Conservation (phyloP, 2,113 vertebrate genomes). For the Cochlearius cochlearius region DNA sequence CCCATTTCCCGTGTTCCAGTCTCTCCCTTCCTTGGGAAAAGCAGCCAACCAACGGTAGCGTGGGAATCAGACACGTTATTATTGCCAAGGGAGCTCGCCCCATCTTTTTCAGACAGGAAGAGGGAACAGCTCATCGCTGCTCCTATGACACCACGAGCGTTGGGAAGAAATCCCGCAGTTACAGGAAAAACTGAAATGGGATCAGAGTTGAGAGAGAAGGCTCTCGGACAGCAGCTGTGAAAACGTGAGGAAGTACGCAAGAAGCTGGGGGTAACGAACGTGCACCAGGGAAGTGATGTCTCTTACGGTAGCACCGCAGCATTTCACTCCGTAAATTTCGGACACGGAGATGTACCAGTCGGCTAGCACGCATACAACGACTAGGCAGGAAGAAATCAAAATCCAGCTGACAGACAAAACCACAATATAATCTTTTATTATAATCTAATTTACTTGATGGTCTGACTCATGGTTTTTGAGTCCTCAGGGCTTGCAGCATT, state of each 20-base stretch:
- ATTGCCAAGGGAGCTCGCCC: background rate
- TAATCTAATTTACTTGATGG: slow-evolving; percentile 1
- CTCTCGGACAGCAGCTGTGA: background rate
- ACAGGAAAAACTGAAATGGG: background rate
- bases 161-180: background rate
- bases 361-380: background rate
- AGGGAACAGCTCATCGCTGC: background rate
- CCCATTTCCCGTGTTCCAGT: background rate
- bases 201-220: background rate
- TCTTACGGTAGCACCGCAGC: background rate
- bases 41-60: background rate
- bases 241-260: background rate
- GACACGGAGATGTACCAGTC: background rate
- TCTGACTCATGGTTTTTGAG: slow-evolving; percentile 5
- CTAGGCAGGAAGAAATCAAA: background rate
- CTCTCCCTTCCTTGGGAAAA: background rate
- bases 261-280: background rate
- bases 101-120: background rate
- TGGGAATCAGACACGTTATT: background rate
- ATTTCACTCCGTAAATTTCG: background rate
- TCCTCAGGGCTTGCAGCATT: background rate
- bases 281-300: background rate
- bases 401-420: background rate
- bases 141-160: background rate
- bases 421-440: slow-evolving; percentile 5